These are phyloP conservation scores for Gasterosteus nipponicus DNA, from an alignment of 2,113 vertebrate genomes.

Conservation along the genomic window DNA sequence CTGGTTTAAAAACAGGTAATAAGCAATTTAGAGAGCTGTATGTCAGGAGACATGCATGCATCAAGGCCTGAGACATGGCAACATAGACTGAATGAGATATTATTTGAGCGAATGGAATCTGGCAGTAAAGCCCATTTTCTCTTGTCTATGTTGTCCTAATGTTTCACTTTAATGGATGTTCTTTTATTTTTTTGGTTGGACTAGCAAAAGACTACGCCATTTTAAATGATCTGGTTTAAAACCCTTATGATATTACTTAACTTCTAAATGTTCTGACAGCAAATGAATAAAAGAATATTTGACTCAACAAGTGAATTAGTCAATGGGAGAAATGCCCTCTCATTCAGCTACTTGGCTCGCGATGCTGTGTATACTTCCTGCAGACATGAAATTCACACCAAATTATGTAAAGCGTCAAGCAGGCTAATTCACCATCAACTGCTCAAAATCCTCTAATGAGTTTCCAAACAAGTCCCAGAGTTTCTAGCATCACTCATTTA, in stretches of 20 bases:
- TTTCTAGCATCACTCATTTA: slow-evolving; percentile 14
- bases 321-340: neutral
- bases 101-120: neutral
- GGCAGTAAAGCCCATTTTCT: neutral
- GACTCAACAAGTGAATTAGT: slow-evolving; percentile 12
- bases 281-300: neutral
- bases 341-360: neutral
- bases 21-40: neutral
- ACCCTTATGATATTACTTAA: neutral
- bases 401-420: slow-evolving; percentile 14
- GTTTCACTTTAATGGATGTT: neutral
- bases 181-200: neutral
- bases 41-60: slow-evolving; percentile 4
- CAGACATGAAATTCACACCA: slow-evolving; percentile 13
- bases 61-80: neutral
- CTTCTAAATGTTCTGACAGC: slow-evolving; percentile 10
- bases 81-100: neutral
- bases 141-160: neutral
- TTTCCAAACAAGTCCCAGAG: slow-evolving; percentile 16
- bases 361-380: neutral
- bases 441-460: slow-evolving; percentile 29
- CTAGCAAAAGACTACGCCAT: neutral
- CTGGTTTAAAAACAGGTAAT: neutral
- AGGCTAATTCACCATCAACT: neutral
- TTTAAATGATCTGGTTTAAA: slow-evolving; percentile 17